Evolutionary conservation across 2,113 vertebrate genomes (phyloP).

Genomic region (Rhadina sibilatrix): DNA sequence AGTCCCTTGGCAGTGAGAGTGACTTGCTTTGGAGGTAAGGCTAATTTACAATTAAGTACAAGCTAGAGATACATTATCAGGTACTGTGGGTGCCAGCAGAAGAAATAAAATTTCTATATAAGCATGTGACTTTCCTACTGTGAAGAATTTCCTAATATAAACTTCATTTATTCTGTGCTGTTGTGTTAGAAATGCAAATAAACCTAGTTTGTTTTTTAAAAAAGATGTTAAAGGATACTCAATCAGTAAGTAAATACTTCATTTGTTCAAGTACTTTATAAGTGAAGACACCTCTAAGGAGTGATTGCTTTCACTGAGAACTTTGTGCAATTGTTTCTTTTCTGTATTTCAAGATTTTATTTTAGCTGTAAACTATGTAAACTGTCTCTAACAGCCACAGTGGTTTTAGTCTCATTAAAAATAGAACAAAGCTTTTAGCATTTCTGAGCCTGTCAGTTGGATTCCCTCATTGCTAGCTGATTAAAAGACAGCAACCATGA

Average conservation of each 20-base stretch:
- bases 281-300: not conserved
- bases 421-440: conserved; percentile 55
- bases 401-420: conserved; percentile 58
- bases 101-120: not conserved
- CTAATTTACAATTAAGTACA: not conserved
- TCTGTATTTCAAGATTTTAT: not conserved
- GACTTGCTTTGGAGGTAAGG: not conserved
- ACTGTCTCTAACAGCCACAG: not conserved
- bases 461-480: conserved; percentile 21
- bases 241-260: not conserved
- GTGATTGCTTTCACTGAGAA: not conserved
- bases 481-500: conserved; percentile 35
- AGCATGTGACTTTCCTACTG: not conserved
- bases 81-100: not conserved
- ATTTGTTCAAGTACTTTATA: not conserved
- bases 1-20: not conserved
- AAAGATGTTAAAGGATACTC: not conserved
- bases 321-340: not conserved
- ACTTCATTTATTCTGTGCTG: not conserved
- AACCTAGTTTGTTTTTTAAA: not conserved
- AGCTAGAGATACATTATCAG: not conserved
- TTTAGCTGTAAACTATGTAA: conserved; percentile 31
- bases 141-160: not conserved
- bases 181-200: not conserved
- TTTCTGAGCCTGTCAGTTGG: conserved; percentile 47